phyloP scores from a whole-genome alignment of 2,113 vertebrate genomes.

The Dunckerocampus dactyliophorus region DNA sequence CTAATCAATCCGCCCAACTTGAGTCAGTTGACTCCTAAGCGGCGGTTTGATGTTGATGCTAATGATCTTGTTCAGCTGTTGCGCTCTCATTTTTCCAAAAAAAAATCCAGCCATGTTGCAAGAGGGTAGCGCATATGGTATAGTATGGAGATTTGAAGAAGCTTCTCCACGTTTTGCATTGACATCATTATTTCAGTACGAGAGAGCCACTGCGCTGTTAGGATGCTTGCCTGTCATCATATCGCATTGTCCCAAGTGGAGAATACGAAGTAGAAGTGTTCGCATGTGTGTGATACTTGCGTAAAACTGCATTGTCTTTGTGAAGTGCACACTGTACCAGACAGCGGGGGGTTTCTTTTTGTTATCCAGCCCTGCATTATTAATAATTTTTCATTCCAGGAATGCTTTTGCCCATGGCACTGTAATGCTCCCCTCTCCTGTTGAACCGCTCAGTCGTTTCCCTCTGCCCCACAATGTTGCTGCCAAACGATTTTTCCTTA shows the following conservation, averaged over 20 bases:
- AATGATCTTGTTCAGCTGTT: slow-evolving; percentile 48
- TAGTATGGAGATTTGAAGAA: slow-evolving; percentile 38
- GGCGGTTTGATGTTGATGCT: slow-evolving; percentile 26
- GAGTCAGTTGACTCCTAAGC: slow-evolving; percentile 21
- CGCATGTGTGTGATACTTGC: slow-evolving; percentile 46
- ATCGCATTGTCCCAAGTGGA: slow-evolving; percentile 38
- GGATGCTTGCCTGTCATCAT: slow-evolving; percentile 38
- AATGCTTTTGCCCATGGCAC: slow-evolving; percentile 69
- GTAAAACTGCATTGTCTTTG: slow-evolving; percentile 63
- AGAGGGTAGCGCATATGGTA: slow-evolving; percentile 33
- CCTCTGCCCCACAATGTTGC: slow-evolving; percentile 39
- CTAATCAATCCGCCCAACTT: slow-evolving; percentile 34
- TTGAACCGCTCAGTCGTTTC: slow-evolving; percentile 48
- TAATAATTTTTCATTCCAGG: slow-evolving; percentile 75
- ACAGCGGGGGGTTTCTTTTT: slow-evolving; percentile 69
- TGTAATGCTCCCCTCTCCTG: slow-evolving; percentile 54
- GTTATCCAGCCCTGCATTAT: slow-evolving; percentile 73
- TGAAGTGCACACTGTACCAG: slow-evolving; percentile 52
- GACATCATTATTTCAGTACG: slow-evolving; percentile 49
- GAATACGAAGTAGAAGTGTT: slow-evolving; percentile 23
- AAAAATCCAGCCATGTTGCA: slow-evolving; percentile 30
- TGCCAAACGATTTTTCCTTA: slow-evolving; percentile 47
- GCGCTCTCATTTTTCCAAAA: slow-evolving; percentile 21
- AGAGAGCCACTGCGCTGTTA: slow-evolving; percentile 32
- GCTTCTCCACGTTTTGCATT: slow-evolving; percentile 32